A percentile compares a stretch with the other conserved stretches of the same genome.
These are phyloP conservation scores for Parasteatoda tepidariorum DNA, from an alignment of 1,140 invertebrate genomes.

Conservation along the genomic window DNA sequence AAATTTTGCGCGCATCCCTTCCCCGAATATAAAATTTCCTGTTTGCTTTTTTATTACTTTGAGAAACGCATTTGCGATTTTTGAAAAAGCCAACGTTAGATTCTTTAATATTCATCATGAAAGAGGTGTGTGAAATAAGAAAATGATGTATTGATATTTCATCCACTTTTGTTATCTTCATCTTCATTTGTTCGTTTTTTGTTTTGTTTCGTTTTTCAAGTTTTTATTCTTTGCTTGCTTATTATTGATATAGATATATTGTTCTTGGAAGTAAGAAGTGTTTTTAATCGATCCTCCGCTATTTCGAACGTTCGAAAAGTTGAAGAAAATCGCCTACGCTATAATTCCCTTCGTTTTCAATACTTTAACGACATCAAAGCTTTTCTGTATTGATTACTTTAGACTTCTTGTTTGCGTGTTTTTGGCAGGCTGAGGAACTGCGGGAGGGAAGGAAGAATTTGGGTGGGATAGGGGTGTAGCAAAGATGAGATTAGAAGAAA, in stretches of 20 bases:
- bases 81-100: slow-evolving; percentile 9
- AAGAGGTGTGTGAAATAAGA: not conserved
- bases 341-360: slow-evolving; percentile 57
- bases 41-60: slow-evolving; percentile 14
- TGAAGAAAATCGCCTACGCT: slow-evolving; percentile 39
- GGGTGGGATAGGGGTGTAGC: not conserved
- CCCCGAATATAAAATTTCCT: too few species aligned
- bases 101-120: slow-evolving; percentile 34
- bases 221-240: not conserved
- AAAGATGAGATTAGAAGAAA: slow-evolving; percentile 56
- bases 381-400: slow-evolving; percentile 43
- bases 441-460: not conserved
- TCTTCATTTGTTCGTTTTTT: not conserved
- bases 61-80: slow-evolving; percentile 14
- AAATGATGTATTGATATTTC: slow-evolving; percentile 9
- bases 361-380: slow-evolving; percentile 57
- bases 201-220: not conserved
- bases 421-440: slow-evolving; percentile 53
- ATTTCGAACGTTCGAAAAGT: too few species aligned
- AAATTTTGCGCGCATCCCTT: too few species aligned
- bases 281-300: slow-evolving; percentile 44
- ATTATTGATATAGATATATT: slow-evolving; percentile 39
- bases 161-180: not conserved
- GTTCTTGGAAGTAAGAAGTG: slow-evolving; percentile 25
- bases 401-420: slow-evolving; percentile 56